Conservation (phyloP, 1,140 invertebrate species). For the Trichogramma pretiosum region DNA sequence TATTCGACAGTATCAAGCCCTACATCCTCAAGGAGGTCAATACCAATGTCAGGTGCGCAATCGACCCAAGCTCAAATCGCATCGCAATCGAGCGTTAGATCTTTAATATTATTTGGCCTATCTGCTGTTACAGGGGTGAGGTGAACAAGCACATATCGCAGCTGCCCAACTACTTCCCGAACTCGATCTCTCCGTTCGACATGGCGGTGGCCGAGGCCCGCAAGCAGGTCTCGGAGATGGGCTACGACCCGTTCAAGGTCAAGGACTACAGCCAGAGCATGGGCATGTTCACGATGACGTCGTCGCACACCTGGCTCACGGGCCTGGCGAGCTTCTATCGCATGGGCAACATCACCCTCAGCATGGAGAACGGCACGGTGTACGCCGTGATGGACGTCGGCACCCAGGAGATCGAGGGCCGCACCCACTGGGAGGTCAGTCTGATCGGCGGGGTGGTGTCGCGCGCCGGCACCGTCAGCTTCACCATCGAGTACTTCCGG, state of each 20-base stretch:
- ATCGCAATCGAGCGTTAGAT: no score
- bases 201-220: constrained; percentile 66
- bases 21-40: constrained; percentile 71
- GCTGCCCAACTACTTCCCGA: constrained; percentile 65
- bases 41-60: constrained; percentile 44
- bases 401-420: constrained; percentile 66
- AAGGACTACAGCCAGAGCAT: constrained; percentile 61
- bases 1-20: constrained; percentile 79
- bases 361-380: constrained; percentile 61
- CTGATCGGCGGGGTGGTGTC: constrained; percentile 57
- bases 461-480: constrained; percentile 60
- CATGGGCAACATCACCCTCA: constrained; percentile 65
- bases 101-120: no score
- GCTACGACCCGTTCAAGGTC: constrained; percentile 64
- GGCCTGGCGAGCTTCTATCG: constrained; percentile 72
- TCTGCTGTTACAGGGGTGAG: constrained; percentile 37
- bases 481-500: constrained; percentile 67
- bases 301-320: constrained; percentile 65
- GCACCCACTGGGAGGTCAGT: constrained; percentile 67
- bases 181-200: constrained; percentile 76
- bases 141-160: constrained; percentile 48
- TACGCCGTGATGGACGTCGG: constrained; percentile 61
- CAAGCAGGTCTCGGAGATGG: constrained; percentile 59
- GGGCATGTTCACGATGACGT: constrained; percentile 58
- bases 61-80: not conserved